Evolutionary conservation across 2,888 invertebrate species (phyloP).

Genomic region (Muscina levida): DNA sequence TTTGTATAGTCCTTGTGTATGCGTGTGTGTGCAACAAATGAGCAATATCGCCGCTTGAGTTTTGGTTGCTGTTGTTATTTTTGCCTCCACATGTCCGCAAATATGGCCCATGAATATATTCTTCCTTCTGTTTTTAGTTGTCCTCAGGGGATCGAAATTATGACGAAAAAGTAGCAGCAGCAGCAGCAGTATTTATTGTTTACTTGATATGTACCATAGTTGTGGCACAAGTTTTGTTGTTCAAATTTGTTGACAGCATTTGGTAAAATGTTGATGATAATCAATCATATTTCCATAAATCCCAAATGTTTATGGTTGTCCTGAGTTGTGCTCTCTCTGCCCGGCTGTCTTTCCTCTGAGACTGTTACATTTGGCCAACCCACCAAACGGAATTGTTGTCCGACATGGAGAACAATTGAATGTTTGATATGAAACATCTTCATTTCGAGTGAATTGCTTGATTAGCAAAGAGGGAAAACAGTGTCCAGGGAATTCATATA

Average conservation of each 20-base stretch:
- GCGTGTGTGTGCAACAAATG: constrained; percentile 55
- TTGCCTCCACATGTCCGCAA: constrained; percentile 68
- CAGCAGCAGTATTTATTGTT: constrained; percentile 22
- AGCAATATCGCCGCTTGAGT: constrained; percentile 65
- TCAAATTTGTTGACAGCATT: constrained; percentile 78
- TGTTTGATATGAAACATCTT: constrained; percentile 20
- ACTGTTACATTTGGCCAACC: constrained; percentile 11
- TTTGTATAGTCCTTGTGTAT: constrained; percentile 8
- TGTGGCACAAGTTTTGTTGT: constrained; percentile 59
- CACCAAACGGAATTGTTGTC: neutral
- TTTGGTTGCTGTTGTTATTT: constrained; percentile 75
- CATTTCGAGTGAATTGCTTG: constrained; percentile 28
- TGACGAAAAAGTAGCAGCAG: constrained; percentile 14
- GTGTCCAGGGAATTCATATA: constrained; percentile 51
- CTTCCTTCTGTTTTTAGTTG: constrained; percentile 51
- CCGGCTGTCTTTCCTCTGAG: neutral
- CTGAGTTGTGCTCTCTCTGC: too few relatives aligned
- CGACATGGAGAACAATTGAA: constrained; percentile 25
- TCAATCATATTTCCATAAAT: constrained; percentile 73
- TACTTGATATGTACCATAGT: neutral
- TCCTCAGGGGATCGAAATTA: constrained; percentile 58
- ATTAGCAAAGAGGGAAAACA: constrained; percentile 11
- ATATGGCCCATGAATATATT: constrained; percentile 60
- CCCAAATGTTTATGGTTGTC: too few relatives aligned
- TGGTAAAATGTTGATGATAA: constrained; percentile 71